A percentile compares a stretch with the other conserved stretches of the same genome.
Evolutionary conservation across 2,113 vertebrate genomes (phyloP).

Genomic region (Crypturellus undulatus): DNA sequence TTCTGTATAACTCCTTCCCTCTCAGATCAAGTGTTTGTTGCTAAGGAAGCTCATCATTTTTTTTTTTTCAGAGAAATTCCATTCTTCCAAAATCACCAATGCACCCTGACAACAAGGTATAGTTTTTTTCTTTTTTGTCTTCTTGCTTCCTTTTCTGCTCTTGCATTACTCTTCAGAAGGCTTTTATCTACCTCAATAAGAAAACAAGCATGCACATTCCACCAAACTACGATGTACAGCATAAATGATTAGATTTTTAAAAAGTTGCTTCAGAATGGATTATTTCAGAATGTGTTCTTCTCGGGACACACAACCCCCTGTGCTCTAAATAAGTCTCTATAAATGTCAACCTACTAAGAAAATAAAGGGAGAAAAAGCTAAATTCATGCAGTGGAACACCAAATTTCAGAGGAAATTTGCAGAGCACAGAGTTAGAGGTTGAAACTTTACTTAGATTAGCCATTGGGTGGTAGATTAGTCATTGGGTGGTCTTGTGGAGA

Average conservation of each 20-base stretch:
- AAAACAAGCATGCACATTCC: not conserved
- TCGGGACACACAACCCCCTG: not conserved
- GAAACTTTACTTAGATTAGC: not conserved
- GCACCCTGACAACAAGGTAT: not conserved
- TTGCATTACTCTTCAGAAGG: not conserved
- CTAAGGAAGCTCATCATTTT: not conserved
- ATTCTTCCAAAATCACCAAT: not conserved
- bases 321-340: accelerated
- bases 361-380: not conserved
- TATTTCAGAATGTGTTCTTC: accelerated
- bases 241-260: not conserved
- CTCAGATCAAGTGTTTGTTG: not conserved
- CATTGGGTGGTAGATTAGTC: not conserved
- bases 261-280: not conserved
- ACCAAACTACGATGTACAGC: not conserved
- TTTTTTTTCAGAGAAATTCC: not conserved
- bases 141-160: not conserved
- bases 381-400: not conserved
- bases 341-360: not conserved
- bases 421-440: not conserved
- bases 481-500: not conserved
- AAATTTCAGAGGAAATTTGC: not conserved
- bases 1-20: not conserved
- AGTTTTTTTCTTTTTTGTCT: not conserved
- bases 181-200: not conserved